Evolutionary conservation across 2,797 vertebrate species (phyloP), one percentile per base, ranked within the genome.

Genomic region (Danio jaintianensis): DNA sequence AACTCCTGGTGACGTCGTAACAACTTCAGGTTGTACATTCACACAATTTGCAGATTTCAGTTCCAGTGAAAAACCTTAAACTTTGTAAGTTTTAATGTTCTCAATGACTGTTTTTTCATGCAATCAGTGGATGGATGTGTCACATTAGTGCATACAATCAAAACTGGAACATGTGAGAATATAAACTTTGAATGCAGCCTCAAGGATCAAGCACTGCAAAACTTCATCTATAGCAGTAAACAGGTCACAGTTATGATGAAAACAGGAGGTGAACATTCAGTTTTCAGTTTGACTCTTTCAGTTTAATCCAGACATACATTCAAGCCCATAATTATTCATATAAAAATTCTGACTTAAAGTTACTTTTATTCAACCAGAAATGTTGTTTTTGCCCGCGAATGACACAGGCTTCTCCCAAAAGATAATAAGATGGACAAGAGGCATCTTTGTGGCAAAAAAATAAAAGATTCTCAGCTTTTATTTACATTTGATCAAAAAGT

Each of bases 161-260:
- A 0, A 4, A 56, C 0, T 22, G 85, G 85, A 71, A 11, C 0
- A 0, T 63, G 3, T 55, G 1, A 0, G 6, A 4, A 0, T 22
- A 2, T 4, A 0, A 9, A 0, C 0, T 89, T 90, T 8, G 86
- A 1, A 5, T 92, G 92, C 15, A 55, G 4, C 16, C 77, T 85
- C 56, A 59, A 29, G n/a, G 7, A 29, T 5, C 0, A 4, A 43
- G 42, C 0, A 16, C 16, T 82, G 4, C 29, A 5, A 36, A 0
- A 0, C 0, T 50, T 73, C 0, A 11, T 7, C 40, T 85, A 85
- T 29, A 29, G 15, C 72, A 12, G 2, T 0, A 63, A 10, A 4
- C 80, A 0, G 5, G 18, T 77, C 7, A 38, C 0, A 4, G n/a
- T 85, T 56, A 10, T 0, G 0, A 8, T 8, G 15, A 59, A 18